phyloP scores from a whole-genome alignment of 2,888 invertebrate genomes.

The Apomyelois bistriatella region DNA sequence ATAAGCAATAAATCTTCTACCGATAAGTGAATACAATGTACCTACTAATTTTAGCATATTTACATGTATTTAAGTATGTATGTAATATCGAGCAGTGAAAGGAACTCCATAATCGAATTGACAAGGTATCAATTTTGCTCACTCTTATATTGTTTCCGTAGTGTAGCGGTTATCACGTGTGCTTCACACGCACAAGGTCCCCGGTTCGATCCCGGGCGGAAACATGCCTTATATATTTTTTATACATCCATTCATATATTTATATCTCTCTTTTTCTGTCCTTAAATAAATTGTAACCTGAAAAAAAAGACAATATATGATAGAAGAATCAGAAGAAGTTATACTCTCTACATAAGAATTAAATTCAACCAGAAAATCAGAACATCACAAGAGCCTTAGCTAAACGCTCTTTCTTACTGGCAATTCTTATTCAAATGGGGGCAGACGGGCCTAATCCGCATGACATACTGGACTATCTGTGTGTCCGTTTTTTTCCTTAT shows the following conservation, averaged over 20 bases:
- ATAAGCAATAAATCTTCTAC: neutral
- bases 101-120: neutral
- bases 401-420: constrained; percentile 59
- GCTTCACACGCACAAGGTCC: constrained; percentile 89
- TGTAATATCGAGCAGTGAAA: neutral
- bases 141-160: constrained; percentile 77
- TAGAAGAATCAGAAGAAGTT: too few relatives aligned
- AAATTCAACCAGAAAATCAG: too few relatives aligned
- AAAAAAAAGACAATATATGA: too few relatives aligned
- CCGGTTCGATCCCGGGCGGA: constrained; percentile 86
- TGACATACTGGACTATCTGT: constrained; percentile 69
- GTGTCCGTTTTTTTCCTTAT: constrained; percentile 67
- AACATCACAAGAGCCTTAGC: constrained; percentile 51
- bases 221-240: constrained; percentile 52
- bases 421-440: constrained; percentile 76
- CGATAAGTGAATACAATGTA: neutral
- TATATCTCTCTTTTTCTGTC: too few relatives aligned
- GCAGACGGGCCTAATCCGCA: constrained; percentile 59
- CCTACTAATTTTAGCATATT: too few relatives aligned
- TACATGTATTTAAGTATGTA: too few relatives aligned
- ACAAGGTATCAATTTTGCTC: neutral
- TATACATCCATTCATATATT: too few relatives aligned
- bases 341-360: too few relatives aligned
- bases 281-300: too few relatives aligned
- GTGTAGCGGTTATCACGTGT: constrained; percentile 90